phyloP scores from a whole-genome alignment of 2,888 invertebrate species.

The Aquatica leii region DNA sequence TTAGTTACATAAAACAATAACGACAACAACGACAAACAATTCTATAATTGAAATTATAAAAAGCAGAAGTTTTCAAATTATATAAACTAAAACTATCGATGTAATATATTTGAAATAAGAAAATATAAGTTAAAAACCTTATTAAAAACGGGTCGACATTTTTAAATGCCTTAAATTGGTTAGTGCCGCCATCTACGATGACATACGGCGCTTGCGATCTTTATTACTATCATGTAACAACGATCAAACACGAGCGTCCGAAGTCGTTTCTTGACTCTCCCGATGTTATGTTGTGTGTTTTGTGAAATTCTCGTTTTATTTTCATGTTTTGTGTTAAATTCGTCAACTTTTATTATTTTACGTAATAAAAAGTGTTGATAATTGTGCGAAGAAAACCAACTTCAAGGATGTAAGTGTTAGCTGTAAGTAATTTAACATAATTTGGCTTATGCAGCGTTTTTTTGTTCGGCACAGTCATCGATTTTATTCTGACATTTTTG shows the following conservation, averaged over 20 bases:
- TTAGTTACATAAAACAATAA: too few species aligned
- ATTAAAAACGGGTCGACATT: too few species aligned
- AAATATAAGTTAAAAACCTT: too few species aligned
- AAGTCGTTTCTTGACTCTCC: constrained; percentile 46
- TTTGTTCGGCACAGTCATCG: constrained; percentile 43
- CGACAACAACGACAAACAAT: too few species aligned
- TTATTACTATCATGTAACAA: neutral
- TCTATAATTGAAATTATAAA: too few species aligned
- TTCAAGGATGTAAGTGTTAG: constrained; percentile 32
- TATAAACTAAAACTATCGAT: too few species aligned
- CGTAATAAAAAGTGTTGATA: constrained; percentile 26
- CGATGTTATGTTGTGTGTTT: constrained; percentile 44
- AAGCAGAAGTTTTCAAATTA: too few species aligned
- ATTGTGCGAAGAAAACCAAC: constrained; percentile 15
- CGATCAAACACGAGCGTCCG: constrained; percentile 28
- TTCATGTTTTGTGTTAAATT: constrained; percentile 46
- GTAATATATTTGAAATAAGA: too few species aligned
- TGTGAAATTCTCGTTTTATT: constrained; percentile 42
- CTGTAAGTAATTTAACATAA: constrained; percentile 24
- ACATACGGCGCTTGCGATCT: constrained; percentile 15
- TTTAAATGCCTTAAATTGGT: too few species aligned
- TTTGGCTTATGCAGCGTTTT: constrained; percentile 30
- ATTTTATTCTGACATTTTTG: constrained; percentile 41
- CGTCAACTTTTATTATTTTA: constrained; percentile 39
- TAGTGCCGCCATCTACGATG: constrained; percentile 14